Conservation (phyloP, 2,113 vertebrate genomes). For the Callionymus lyra region DNA sequence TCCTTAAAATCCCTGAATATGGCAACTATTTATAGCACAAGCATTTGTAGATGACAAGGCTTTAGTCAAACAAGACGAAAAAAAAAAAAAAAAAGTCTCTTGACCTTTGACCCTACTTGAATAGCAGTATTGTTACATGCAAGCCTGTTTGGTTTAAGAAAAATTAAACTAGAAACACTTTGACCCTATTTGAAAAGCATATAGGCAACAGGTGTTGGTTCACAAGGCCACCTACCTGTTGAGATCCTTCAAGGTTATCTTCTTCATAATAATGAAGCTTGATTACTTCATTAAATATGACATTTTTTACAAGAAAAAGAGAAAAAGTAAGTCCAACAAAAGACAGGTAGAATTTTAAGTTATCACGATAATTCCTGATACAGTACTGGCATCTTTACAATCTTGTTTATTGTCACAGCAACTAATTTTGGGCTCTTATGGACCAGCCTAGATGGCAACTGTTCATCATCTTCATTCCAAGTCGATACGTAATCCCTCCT, state of each 20-base stretch:
- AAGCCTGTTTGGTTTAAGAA: constrained; percentile 3
- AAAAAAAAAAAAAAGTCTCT: constrained; percentile 7
- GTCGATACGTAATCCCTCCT: constrained; percentile 39
- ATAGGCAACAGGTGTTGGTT: constrained; percentile 16
- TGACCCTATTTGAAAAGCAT: constrained; percentile 19
- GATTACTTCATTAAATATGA: no score
- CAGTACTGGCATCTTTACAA: constrained; percentile 33
- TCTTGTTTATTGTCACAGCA: constrained; percentile 42
- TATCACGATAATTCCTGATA: constrained; percentile 36
- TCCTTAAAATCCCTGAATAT: not conserved
- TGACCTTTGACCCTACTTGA: constrained; percentile 11
- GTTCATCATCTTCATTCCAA: constrained; percentile 44
- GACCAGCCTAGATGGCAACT: constrained; percentile 44
- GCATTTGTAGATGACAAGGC: not conserved
- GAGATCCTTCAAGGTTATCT: constrained; percentile 26
- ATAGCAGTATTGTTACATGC: constrained; percentile 8
- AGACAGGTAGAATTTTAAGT: no score
- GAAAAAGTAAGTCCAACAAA: not conserved
- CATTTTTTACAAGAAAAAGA: no score
- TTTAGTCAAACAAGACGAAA: constrained; percentile 3
- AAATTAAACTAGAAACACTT: constrained; percentile 9
- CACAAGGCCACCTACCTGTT: constrained; percentile 8
- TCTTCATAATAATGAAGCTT: not conserved
- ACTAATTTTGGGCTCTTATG: constrained; percentile 52
- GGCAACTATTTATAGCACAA: not conserved